Conservation (phyloP, 2,113 vertebrate species). For the Strix uralensis region DNA sequence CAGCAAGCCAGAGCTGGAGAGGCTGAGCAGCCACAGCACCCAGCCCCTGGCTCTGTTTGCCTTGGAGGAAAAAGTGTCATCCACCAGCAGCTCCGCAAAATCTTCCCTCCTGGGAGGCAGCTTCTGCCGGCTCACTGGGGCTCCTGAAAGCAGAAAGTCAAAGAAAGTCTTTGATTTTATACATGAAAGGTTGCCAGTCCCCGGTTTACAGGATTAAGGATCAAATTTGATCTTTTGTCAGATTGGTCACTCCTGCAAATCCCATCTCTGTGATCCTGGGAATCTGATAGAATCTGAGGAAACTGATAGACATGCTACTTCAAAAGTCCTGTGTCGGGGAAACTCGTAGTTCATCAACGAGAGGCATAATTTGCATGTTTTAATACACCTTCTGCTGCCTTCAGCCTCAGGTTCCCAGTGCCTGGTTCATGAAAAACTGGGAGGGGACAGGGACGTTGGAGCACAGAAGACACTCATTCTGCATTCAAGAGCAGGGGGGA, state of each 20-base stretch:
- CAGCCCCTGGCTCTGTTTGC: neutral
- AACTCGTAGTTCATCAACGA: neutral
- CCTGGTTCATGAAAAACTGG: neutral
- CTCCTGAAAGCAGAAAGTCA: neutral
- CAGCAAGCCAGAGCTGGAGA: neutral
- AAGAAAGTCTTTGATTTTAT: neutral
- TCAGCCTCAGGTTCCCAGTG: neutral
- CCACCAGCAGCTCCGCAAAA: neutral
- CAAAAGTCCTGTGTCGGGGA: neutral
- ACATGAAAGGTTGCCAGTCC: neutral
- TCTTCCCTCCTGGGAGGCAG: neutral
- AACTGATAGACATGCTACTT: neutral
- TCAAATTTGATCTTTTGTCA: neutral
- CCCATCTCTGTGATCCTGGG: neutral
- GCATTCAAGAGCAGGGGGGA: neutral
- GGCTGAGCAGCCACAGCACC: neutral
- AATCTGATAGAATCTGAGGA: neutral
- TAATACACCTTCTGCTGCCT: neutral
- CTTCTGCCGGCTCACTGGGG: neutral
- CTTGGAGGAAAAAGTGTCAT: neutral
- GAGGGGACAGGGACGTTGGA: neutral
- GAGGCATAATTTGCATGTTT: neutral
- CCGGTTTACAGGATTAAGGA: neutral
- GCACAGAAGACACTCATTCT: neutral
- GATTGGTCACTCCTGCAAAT: neutral